Evolutionary conservation across 2,113 vertebrate genomes (phyloP).

Genomic region (Muntiacus reevesi): DNA sequence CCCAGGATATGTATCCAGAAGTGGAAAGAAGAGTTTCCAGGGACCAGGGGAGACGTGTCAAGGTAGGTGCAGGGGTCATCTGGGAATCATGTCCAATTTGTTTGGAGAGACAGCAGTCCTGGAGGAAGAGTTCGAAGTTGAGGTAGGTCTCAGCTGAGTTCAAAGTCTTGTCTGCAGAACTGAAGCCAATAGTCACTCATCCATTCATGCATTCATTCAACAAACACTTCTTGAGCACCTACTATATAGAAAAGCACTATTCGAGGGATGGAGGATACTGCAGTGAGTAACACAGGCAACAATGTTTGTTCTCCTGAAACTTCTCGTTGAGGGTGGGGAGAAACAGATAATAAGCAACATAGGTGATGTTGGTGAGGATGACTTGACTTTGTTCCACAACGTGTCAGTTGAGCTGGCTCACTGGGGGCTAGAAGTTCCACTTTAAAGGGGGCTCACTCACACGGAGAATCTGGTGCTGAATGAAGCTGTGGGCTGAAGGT

Average conservation of each 20-base stretch:
- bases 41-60: not conserved
- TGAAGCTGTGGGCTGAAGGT: not conserved
- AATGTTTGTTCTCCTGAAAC: not conserved
- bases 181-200: not conserved
- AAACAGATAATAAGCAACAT: too few species aligned
- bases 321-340: not conserved
- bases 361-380: not conserved
- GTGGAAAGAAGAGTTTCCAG: not conserved
- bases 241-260: fast-evolving
- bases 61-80: not conserved
- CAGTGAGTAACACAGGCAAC: not conserved
- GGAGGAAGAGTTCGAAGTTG: too few species aligned
- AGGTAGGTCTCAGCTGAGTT: not conserved
- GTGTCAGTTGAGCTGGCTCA: not conserved
- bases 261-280: too few species aligned
- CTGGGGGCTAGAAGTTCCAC: not conserved
- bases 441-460: not conserved
- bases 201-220: not conserved
- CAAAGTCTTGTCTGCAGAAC: not conserved
- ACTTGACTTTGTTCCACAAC: not conserved
- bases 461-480: not conserved
- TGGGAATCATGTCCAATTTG: not conserved
- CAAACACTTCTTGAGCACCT: not conserved
- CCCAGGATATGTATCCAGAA: not conserved
- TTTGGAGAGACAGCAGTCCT: not conserved